Percentiles rank a stretch among this genome's conserved stretches.
These are phyloP conservation scores for human DNA, from an alignment of 2,113 vertebrate genomes.

Conservation along the genomic window GRCh38 chr11:60836501-60837000, in stretches of 20 bases:
- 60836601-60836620: neutral
- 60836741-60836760: neutral
- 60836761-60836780: fast-evolving
- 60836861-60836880: neutral
- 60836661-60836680: too few species aligned
- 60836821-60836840: neutral
- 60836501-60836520: neutral
- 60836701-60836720: neutral
- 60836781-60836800: neutral
- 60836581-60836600: neutral
- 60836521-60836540: neutral
- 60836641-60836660: too few species aligned
- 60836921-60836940: neutral
- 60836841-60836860: neutral
- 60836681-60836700: too few species aligned
- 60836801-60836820: neutral
- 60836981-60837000: neutral
- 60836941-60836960: fast-evolving
- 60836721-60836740: neutral
- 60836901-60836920: neutral
- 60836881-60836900: fast-evolving
- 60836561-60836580: neutral
- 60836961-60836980: constrained; percentile 31
- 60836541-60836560: neutral
- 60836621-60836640: neutral